phyloP scores from a whole-genome alignment of 2,888 invertebrate species.

The Spilarctia lutea region DNA sequence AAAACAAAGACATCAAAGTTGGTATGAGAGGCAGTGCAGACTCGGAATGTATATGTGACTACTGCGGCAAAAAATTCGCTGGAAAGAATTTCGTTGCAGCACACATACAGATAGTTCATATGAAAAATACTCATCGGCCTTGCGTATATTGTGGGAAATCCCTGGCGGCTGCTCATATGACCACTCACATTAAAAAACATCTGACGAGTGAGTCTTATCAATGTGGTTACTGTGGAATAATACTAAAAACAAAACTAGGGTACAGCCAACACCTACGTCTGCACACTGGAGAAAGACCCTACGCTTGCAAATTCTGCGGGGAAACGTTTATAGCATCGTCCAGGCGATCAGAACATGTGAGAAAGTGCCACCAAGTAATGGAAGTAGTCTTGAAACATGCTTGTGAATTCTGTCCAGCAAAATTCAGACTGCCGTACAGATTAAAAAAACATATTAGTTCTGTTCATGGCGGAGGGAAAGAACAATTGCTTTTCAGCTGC shows the following conservation, averaged over 20 bases:
- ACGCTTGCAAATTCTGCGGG: constrained; percentile 68
- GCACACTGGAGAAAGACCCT: constrained; percentile 77
- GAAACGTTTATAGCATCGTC: constrained; percentile 76
- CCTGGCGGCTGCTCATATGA: constrained; percentile 76
- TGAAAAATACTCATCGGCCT: constrained; percentile 73
- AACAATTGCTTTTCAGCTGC: constrained; percentile 61
- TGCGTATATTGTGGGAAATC: constrained; percentile 75
- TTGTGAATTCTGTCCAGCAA: constrained; percentile 71
- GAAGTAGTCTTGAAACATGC: constrained; percentile 62
- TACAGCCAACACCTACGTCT: constrained; percentile 73
- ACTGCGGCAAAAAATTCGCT: constrained; percentile 74
- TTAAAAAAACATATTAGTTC: constrained; percentile 66
- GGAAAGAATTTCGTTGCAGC: constrained; percentile 73
- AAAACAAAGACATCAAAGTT: constrained; percentile 63
- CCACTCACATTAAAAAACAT: constrained; percentile 72
- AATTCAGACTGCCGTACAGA: constrained; percentile 67
- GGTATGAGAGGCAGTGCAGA: constrained; percentile 69
- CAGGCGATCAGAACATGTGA: constrained; percentile 72
- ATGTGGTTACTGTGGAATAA: constrained; percentile 68
- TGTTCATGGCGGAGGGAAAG: constrained; percentile 58
- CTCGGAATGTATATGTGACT: constrained; percentile 73
- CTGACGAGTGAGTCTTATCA: constrained; percentile 52
- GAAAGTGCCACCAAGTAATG: constrained; percentile 61
- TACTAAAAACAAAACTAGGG: constrained; percentile 70
- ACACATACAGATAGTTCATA: constrained; percentile 79